Percentiles rank a stretch among this genome's conserved stretches.
phyloP scores from a whole-genome alignment of 2,113 vertebrate species.

The Turdus rufiventris region DNA sequence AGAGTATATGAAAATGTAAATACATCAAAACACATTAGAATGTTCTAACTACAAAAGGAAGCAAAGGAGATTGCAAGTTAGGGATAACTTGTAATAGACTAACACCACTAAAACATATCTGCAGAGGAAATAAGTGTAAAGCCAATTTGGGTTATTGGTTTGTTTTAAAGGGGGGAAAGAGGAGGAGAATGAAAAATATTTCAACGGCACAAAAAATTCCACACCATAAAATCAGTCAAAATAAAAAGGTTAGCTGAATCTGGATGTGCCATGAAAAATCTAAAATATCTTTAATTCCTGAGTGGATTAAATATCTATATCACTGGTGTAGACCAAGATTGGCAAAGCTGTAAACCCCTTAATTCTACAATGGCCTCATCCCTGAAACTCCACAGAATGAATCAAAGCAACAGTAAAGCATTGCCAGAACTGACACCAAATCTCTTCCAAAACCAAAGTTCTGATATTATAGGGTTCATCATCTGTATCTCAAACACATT shows the following conservation, averaged over 20 bases:
- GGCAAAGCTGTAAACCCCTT: not conserved
- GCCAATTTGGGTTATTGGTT: not conserved
- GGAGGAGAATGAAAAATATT: not conserved
- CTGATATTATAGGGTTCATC: not conserved
- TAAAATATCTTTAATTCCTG: not conserved
- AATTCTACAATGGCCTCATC: not conserved
- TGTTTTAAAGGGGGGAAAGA: not conserved
- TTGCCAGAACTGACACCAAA: not conserved
- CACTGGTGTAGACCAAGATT: not conserved
- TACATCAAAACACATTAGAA: not conserved
- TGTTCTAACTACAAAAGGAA: not conserved
- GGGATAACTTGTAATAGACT: not conserved
- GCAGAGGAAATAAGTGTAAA: not conserved
- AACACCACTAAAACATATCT: not conserved
- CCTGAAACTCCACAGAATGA: not conserved
- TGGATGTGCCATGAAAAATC: not conserved
- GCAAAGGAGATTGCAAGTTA: not conserved
- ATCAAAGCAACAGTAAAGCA: not conserved
- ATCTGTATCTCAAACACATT: not conserved
- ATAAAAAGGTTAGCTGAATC: not conserved
- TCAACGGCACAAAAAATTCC: not conserved
- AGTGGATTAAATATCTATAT: not conserved
- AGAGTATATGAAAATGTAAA: not conserved
- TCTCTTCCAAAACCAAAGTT: not conserved
- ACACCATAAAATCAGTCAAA: not conserved